Evolutionary conservation across 30 jellyfish, hydroid and myxozoan species (phyloP).

Genomic region (Turritopsis dohrnii): DNA sequence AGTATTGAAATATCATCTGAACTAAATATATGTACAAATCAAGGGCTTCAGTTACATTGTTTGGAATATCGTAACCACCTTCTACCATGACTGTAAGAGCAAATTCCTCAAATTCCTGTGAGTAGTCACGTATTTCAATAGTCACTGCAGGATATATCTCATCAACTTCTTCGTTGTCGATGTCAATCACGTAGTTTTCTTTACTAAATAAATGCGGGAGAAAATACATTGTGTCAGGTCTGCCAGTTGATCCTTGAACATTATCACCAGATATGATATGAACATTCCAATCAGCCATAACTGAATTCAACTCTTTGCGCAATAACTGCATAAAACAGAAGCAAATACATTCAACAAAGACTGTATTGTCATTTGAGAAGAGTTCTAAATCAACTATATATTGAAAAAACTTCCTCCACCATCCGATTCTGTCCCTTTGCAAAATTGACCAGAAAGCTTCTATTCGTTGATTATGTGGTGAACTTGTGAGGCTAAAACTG

Average conservation of each 20-base stretch:
- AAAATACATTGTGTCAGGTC: constrained; percentile 60
- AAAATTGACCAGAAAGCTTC: constrained; percentile 61
- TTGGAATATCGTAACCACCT: constrained; percentile 24
- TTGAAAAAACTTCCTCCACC: constrained; percentile 60
- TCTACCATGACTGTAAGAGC: constrained; percentile 34
- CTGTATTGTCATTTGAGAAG: constrained; percentile 45
- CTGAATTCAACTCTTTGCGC: constrained; percentile 52
- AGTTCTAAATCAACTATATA: constrained; percentile 38
- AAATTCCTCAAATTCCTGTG: constrained; percentile 45
- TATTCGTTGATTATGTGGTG: constrained; percentile 52
- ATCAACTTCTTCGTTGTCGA: constrained; percentile 29
- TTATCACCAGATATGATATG: constrained; percentile 32
- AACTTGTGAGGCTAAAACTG: constrained; percentile 23
- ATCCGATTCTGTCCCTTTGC: constrained; percentile 46
- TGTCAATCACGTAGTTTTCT: constrained; percentile 16
- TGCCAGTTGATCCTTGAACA: constrained; percentile 38
- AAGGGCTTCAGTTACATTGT: constrained; percentile 41
- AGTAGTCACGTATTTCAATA: constrained; percentile 20
- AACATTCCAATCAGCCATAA: constrained; percentile 45
- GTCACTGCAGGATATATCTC: constrained; percentile 37
- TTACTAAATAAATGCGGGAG: constrained; percentile 38
- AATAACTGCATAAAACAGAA: constrained; percentile 47
- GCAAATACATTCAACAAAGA: constrained; percentile 39
- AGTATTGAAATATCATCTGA: background rate
- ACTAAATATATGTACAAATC: constrained; percentile 25